Evolutionary conservation across 2,113 vertebrate species (phyloP).

Genomic region (Calidris pugnax): DNA sequence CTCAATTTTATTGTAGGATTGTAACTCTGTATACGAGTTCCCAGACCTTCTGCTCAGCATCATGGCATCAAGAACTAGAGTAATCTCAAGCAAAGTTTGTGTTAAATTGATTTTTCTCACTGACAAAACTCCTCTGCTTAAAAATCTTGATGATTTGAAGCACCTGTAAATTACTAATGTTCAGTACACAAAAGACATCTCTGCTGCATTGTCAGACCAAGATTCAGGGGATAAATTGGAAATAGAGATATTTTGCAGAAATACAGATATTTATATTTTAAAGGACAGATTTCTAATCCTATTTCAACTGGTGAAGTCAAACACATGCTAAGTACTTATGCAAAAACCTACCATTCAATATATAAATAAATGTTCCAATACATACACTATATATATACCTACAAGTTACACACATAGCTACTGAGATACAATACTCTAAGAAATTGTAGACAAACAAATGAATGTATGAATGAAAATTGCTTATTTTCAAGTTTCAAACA

Average conservation of each 20-base stretch:
- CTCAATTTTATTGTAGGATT: background rate
- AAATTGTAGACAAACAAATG: background rate
- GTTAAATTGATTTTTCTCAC: background rate
- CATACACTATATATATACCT: background rate
- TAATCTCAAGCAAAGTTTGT: background rate
- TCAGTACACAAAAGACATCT: background rate
- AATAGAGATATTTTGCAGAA: background rate
- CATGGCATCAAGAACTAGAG: background rate
- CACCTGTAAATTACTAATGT: background rate
- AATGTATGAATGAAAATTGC: background rate
- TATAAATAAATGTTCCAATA: background rate
- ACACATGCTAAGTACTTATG: background rate
- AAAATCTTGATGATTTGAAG: background rate
- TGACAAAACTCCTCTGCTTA: background rate
- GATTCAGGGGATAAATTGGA: background rate
- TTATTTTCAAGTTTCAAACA: constrained; percentile 1
- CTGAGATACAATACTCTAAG: background rate
- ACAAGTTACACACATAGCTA: rapidly evolving
- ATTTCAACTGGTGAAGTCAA: background rate
- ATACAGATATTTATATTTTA: background rate
- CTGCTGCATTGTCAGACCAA: background rate
- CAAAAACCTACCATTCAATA: background rate
- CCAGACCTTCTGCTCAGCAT: background rate
- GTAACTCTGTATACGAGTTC: background rate
- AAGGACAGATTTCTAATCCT: background rate